These are phyloP conservation scores for Acleris emargana DNA, from an alignment of 2,888 invertebrate species.

Conservation along the genomic window DNA sequence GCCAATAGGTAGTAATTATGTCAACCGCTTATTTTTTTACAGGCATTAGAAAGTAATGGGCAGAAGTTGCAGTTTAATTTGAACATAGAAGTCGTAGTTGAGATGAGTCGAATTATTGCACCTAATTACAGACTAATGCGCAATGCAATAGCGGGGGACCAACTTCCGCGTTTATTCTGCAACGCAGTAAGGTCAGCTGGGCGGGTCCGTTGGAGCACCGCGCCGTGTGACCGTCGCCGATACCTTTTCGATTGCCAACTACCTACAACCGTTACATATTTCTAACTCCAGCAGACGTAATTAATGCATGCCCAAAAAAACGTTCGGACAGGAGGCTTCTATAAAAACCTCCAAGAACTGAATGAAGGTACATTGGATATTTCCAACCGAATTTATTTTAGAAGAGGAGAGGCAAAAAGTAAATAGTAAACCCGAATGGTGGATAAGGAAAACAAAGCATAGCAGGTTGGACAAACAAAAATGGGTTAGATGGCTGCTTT, in stretches of 20 bases:
- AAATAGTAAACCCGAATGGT: constrained; percentile 54
- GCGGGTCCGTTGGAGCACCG: no score
- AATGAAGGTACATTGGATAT: constrained; percentile 23
- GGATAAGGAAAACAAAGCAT: constrained; percentile 62
- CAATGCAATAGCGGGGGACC: no score
- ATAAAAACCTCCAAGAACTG: no score
- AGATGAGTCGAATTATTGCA: constrained; percentile 22
- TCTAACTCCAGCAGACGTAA: no score
- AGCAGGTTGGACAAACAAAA: constrained; percentile 57
- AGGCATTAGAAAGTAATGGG: constrained; percentile 19
- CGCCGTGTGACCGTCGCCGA: no score
- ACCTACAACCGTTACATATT: no score
- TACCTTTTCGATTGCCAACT: no score
- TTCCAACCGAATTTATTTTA: constrained; percentile 49
- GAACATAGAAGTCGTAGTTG: constrained; percentile 27
- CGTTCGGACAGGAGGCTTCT: no score
- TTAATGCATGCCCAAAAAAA: no score
- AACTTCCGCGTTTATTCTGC: no score
- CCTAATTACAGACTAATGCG: constrained; percentile 19
- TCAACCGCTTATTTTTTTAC: constrained; percentile 28
- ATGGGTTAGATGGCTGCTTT: constrained; percentile 51
- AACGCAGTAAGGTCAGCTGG: no score
- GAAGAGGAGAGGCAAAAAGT: constrained; percentile 49
- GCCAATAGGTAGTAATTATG: constrained; percentile 28
- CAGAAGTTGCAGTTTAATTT: constrained; percentile 18